phyloP scores from a whole-genome alignment of 2,113 vertebrate species.

The Mirza zaza region DNA sequence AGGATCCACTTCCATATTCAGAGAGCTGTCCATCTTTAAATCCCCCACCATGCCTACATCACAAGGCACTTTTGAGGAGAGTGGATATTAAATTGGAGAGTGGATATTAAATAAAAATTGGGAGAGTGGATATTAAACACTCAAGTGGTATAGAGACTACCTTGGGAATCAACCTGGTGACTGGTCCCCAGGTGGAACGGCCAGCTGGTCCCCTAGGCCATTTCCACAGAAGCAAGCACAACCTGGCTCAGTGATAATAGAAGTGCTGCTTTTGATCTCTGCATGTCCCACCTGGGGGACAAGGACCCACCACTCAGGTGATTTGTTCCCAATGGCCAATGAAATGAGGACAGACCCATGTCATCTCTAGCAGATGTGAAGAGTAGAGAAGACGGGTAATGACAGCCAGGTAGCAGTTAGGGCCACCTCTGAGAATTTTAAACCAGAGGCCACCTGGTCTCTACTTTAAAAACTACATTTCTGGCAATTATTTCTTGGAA shows the following conservation, averaged over 20 bases:
- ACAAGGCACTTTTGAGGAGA: background rate
- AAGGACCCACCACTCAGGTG: background rate
- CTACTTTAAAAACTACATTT: background rate
- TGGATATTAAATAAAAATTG: background rate
- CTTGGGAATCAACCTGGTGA: background rate
- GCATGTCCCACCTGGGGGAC: background rate
- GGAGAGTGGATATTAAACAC: background rate
- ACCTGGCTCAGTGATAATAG: background rate
- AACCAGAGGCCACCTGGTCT: background rate
- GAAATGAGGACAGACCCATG: background rate
- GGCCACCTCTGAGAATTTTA: background rate
- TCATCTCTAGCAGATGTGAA: background rate
- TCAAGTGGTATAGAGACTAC: background rate
- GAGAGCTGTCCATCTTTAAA: background rate
- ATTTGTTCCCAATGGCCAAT: background rate
- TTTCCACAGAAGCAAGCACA: background rate
- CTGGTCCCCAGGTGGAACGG: background rate
- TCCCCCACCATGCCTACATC: background rate
- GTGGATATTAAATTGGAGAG: background rate
- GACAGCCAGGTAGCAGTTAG: background rate
- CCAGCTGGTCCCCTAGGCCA: background rate
- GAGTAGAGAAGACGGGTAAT: background rate
- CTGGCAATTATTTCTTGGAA: slow-evolving; percentile 10
- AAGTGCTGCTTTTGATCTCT: background rate
- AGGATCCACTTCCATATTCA: background rate